Percentiles rank a stretch among this genome's conserved stretches.
Conservation (phyloP, 2,113 vertebrate genomes). For the Cinclus cinclus region DNA sequence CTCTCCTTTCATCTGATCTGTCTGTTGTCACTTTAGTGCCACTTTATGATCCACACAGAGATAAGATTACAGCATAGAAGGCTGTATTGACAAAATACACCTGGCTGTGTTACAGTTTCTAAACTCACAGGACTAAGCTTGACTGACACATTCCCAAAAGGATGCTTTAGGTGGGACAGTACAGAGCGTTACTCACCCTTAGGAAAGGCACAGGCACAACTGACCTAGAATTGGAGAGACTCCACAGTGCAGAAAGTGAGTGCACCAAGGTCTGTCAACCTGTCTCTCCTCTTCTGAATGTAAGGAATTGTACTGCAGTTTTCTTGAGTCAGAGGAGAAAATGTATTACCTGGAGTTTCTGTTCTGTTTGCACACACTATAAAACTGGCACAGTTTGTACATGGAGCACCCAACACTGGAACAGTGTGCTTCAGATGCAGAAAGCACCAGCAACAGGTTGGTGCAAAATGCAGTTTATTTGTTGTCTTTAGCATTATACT, state of each 20-base stretch:
- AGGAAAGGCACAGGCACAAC: background rate
- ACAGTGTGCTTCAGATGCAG: background rate
- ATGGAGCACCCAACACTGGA: background rate
- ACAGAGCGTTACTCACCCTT: background rate
- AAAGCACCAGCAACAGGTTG: background rate
- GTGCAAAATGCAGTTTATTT: background rate
- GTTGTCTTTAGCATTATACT: background rate
- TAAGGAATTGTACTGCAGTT: background rate
- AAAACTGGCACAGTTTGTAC: background rate
- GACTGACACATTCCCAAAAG: background rate
- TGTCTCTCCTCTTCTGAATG: background rate
- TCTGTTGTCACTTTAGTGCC: background rate
- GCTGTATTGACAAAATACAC: background rate
- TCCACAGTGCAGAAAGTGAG: background rate
- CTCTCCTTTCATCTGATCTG: background rate
- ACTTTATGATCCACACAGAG: background rate
- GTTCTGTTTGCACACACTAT: background rate
- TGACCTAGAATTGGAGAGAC: background rate
- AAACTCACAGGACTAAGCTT: accelerated
- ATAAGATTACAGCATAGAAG: background rate
- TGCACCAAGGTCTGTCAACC: background rate
- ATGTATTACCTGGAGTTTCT: background rate
- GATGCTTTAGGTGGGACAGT: background rate
- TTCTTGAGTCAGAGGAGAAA: background rate
- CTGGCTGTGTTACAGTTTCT: background rate